Evolutionary conservation across 2,797 vertebrate genomes (phyloP).

Genomic region (Podarcis lilfordi): DNA sequence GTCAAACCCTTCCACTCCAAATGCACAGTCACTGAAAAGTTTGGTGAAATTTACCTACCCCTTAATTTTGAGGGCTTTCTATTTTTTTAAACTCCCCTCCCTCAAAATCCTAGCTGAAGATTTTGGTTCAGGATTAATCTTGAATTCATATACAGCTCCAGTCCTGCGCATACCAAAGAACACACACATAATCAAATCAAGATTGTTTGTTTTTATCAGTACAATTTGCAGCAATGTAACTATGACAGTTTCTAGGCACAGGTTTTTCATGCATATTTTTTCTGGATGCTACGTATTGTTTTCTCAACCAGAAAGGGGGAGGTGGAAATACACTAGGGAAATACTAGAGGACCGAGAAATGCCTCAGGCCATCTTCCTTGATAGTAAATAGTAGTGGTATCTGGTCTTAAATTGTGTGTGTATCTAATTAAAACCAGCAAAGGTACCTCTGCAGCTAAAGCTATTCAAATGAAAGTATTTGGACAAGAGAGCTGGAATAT

Average conservation of each 20-base stretch:
- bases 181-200: constrained; percentile 73
- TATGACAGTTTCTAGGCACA: constrained; percentile 81
- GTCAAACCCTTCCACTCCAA: too few relatives aligned
- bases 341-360: constrained; percentile 57
- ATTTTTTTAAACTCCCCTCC: neutral
- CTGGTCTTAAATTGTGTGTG: constrained; percentile 69
- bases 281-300: constrained; percentile 73
- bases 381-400: constrained; percentile 59
- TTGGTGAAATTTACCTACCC: neutral
- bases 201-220: constrained; percentile 73
- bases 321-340: constrained; percentile 56
- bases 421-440: constrained; percentile 74
- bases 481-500: constrained; percentile 42
- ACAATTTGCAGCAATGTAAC: constrained; percentile 73
- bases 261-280: constrained; percentile 70
- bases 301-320: constrained; percentile 76
- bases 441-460: constrained; percentile 59
- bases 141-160: constrained; percentile 50
- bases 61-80: neutral
- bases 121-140: neutral
- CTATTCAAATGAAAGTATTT: constrained; percentile 66
- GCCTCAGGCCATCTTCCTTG: constrained; percentile 69
- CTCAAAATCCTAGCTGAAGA: neutral
- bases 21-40: neutral
- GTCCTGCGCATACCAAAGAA: constrained; percentile 70